These are phyloP conservation scores for Salvelinus namaycush DNA, from an alignment of 2,113 vertebrate species.

Conservation along the genomic window DNA sequence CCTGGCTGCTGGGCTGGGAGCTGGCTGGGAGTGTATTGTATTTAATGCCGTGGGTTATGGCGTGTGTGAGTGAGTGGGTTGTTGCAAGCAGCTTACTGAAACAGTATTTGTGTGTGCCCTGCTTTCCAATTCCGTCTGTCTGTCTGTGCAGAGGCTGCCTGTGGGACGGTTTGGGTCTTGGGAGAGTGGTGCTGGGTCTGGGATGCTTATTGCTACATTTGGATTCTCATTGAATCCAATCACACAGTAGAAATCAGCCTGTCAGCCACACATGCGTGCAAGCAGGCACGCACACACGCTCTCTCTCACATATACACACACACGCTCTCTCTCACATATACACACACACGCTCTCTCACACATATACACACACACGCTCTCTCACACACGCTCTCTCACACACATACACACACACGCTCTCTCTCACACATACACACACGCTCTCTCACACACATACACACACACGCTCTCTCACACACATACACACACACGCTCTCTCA, in stretches of 20 bases:
- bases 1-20: constrained; percentile 25
- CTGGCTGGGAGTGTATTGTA: constrained; percentile 34
- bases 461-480: too few relatives aligned
- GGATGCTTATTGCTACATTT: constrained; percentile 59
- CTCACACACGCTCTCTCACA: constrained; percentile 31
- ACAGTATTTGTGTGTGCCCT: too few relatives aligned
- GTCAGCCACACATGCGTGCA: constrained; percentile 17
- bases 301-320: constrained; percentile 11
- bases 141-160: constrained; percentile 32
- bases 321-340: neutral
- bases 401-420: constrained; percentile 3
- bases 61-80: constrained; percentile 10
- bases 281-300: constrained; percentile 40
- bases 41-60: constrained; percentile 56
- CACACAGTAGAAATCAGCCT: constrained; percentile 49
- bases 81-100: constrained; percentile 31
- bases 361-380: too few relatives aligned
- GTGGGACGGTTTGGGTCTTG: constrained; percentile 12
- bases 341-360: too few relatives aligned
- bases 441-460: constrained; percentile 6
- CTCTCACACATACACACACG: neutral
- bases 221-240: constrained; percentile 62
- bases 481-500: neutral
- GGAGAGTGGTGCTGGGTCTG: constrained; percentile 16
- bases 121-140: constrained; percentile 6